Conservation (phyloP, 2,888 invertebrate genomes). For the Andrena chrysosceles region DNA sequence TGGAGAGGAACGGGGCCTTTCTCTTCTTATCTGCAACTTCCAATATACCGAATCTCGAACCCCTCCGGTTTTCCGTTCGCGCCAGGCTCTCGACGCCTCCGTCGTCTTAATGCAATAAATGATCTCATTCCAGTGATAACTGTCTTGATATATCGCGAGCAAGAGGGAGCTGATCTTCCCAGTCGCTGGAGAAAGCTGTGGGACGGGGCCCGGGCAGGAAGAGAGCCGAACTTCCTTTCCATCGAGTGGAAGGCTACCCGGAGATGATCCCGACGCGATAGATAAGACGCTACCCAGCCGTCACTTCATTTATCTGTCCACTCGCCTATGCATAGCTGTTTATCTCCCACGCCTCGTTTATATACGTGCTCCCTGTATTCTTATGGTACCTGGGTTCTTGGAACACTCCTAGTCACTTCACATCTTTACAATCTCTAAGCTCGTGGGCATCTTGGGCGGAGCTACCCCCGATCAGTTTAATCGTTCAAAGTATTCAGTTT, state of each 20-base stretch:
- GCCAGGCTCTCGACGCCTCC: constrained; percentile 58
- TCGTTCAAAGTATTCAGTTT: too few relatives aligned
- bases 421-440: background rate
- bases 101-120: constrained; percentile 80
- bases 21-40: constrained; percentile 79
- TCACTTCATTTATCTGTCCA: constrained; percentile 51
- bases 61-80: constrained; percentile 72
- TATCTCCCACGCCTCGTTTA: constrained; percentile 25
- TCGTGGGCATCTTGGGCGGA: too few relatives aligned
- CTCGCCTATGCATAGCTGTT: constrained; percentile 48
- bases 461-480: too few relatives aligned
- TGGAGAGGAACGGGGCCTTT: constrained; percentile 34
- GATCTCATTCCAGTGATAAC: constrained; percentile 82
- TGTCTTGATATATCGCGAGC: constrained; percentile 79
- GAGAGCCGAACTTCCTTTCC: constrained; percentile 50
- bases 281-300: constrained; percentile 57
- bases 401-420: background rate
- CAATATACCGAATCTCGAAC: constrained; percentile 74
- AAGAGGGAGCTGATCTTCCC: constrained; percentile 54
- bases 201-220: constrained; percentile 12
- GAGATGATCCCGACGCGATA: constrained; percentile 54
- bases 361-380: background rate
- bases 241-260: constrained; percentile 35
- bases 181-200: constrained; percentile 28
- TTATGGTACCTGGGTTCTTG: background rate